Base-by-base conservation (phyloP, 2,113 vertebrate genomes). In the Notarius lentiginosus region DNA sequence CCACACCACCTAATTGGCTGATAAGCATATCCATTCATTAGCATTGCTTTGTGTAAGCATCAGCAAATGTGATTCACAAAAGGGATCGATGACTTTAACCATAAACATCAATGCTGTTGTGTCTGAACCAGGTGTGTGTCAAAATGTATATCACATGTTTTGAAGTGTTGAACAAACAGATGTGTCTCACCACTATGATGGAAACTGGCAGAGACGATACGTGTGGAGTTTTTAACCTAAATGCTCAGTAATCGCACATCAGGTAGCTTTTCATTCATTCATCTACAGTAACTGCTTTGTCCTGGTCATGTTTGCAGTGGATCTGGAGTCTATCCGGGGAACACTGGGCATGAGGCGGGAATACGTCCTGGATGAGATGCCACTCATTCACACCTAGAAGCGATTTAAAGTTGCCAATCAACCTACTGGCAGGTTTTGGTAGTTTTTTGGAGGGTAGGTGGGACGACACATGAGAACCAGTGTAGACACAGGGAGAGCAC, bases 1-100 rank as follows among this genome's bases (percentile, higher is more conserved):
- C 51, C 83, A 88, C 82, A 66, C 84, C 84, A 58, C 18, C 70
- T 88, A 89, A 88, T 90, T 73, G 66, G 27, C 47, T 27, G 56
- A 79, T 83, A 87, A 88, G 87, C 82, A 82, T 76, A 90, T 70
- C 88, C 81, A 30, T 56, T 68, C 81, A 79, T 88, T 79, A 73
- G 63, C 41, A n/a, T 5, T 61, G 86, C 82, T 84, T 82, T 72
- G 47, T 70, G 65, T 84, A 34, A 68, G 34, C 72, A 60, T 63
- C 68, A 77, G 70, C 58, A 55, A 24, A 83, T 53, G 18, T 76
- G 49, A 77, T 83, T 56, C 49, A 56, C 81, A 77, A 79, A 34
- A 84, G 81, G 80, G 72, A 79, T 76, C 7, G 2, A 30, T 76
- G 81, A 77, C 30, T 80, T 86, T 58, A 81, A 60, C 65, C 22